phyloP scores from a whole-genome alignment of 37 sponge, comb jelly and placozoan species.

The Amphimedon queenslandica region DNA sequence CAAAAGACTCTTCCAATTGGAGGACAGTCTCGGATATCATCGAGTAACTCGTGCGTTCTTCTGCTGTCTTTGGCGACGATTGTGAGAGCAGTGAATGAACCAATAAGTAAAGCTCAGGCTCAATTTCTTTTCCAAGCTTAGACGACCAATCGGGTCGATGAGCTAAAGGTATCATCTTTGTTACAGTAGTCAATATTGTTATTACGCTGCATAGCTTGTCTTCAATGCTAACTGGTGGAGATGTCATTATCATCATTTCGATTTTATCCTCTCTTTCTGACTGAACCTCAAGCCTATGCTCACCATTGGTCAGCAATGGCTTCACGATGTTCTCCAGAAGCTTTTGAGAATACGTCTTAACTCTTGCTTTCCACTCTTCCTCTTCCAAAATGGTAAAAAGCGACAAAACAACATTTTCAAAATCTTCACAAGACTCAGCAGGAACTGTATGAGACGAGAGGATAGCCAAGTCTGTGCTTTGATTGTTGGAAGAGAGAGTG shows the following conservation, averaged over 20 bases:
- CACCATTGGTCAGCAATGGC: conserved; percentile 17
- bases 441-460: background rate
- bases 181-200: conserved; percentile 11
- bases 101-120: conserved; percentile 28
- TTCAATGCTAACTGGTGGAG: background rate
- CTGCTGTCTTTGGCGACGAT: conserved; percentile 23
- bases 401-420: conserved; percentile 27
- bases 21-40: background rate
- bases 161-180: conserved; percentile 10
- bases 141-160: conserved; percentile 28
- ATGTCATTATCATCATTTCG: background rate
- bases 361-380: conserved; percentile 10
- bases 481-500: conserved; percentile 4
- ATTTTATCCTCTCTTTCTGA: background rate
- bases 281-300: background rate
- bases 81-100: conserved; percentile 24
- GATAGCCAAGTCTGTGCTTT: background rate
- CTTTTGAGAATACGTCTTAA: conserved; percentile 6
- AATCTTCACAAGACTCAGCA: no score
- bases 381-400: conserved; percentile 1
- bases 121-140: conserved; percentile 11
- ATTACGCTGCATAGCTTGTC: no score
- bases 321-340: conserved; percentile 13
- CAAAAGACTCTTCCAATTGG: conserved; percentile 32
- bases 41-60: conserved; percentile 20